Conservation (phyloP, 2,888 invertebrate genomes). For the Geophilus truncorum region DNA sequence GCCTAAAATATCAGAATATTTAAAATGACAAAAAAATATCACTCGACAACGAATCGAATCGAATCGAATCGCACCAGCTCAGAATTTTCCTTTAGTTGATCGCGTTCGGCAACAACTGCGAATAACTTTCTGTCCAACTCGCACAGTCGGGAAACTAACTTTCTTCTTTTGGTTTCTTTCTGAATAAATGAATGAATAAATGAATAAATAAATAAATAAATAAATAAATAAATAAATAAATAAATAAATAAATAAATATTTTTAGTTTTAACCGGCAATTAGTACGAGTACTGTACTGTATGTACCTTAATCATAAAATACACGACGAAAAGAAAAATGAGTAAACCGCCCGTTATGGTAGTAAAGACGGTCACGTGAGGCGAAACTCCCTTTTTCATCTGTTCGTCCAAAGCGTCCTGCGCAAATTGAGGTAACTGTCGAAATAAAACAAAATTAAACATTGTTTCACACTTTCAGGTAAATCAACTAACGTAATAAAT, state of each 20-base stretch:
- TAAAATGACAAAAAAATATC: neutral
- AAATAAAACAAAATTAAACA: neutral
- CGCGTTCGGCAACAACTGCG: constrained; percentile 35
- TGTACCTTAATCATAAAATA: constrained; percentile 33
- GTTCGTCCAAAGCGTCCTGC: constrained; percentile 35
- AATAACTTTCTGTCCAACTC: constrained; percentile 37
- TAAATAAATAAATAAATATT: neutral
- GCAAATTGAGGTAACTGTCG: constrained; percentile 38
- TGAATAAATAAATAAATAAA: neutral
- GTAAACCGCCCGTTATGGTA: constrained; percentile 30
- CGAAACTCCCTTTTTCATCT: constrained; percentile 38
- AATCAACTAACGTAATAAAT: neutral
- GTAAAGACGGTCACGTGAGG: constrained; percentile 38
- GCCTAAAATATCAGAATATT: neutral
- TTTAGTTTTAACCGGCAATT: neutral
- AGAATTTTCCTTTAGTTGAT: constrained; percentile 36
- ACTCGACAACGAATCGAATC: neutral
- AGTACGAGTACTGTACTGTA: neutral
- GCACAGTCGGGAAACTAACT: constrained; percentile 1
- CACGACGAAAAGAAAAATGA: constrained; percentile 21
- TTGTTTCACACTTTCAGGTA: neutral
- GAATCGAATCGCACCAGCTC: neutral
- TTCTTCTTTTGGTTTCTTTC: constrained; percentile 22
- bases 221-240: neutral
- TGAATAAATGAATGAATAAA: neutral